A percentile compares a stretch with the other conserved stretches of the same genome.
Conservation (phyloP, 2,888 invertebrate genomes). For the Clanis bilineata region DNA sequence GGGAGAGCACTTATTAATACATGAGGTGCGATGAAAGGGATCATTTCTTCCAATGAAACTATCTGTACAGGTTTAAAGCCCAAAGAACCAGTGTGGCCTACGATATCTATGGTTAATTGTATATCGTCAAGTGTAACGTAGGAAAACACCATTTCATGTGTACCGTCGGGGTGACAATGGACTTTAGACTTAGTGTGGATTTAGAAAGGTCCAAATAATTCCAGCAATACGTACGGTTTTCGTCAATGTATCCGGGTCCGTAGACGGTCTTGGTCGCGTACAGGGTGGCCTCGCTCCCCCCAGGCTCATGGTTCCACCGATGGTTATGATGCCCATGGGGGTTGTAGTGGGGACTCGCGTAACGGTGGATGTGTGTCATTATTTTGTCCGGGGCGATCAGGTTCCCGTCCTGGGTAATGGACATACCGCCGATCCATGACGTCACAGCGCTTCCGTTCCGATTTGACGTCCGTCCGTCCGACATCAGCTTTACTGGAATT, state of each 20-base stretch:
- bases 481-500: slow-evolving; percentile 81
- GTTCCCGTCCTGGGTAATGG: slow-evolving; percentile 78
- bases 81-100: slow-evolving; percentile 64
- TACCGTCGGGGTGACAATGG: slow-evolving; percentile 47
- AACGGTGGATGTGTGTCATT: slow-evolving; percentile 77
- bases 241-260: slow-evolving; percentile 79
- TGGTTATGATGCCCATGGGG: slow-evolving; percentile 76
- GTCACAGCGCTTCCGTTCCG: slow-evolving; percentile 70
- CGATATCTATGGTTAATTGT: slow-evolving; percentile 77
- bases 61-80: slow-evolving; percentile 67
- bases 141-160: background rate
- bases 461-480: slow-evolving; percentile 73
- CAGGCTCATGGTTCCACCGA: slow-evolving; percentile 78
- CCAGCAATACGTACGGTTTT: slow-evolving; percentile 77
- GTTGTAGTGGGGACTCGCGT: slow-evolving; percentile 78
- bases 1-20: slow-evolving; percentile 53
- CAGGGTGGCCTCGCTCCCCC: slow-evolving; percentile 75
- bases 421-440: slow-evolving; percentile 80
- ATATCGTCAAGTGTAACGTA: slow-evolving; percentile 30
- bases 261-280: slow-evolving; percentile 83
- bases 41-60: slow-evolving; percentile 44
- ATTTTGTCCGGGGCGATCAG: slow-evolving; percentile 79
- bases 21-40: slow-evolving; percentile 42
- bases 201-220: slow-evolving; percentile 26
- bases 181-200: slow-evolving; percentile 20